Base-by-base conservation (phyloP, 1,140 invertebrate species). In the Asbolus verrucosus region DNA sequence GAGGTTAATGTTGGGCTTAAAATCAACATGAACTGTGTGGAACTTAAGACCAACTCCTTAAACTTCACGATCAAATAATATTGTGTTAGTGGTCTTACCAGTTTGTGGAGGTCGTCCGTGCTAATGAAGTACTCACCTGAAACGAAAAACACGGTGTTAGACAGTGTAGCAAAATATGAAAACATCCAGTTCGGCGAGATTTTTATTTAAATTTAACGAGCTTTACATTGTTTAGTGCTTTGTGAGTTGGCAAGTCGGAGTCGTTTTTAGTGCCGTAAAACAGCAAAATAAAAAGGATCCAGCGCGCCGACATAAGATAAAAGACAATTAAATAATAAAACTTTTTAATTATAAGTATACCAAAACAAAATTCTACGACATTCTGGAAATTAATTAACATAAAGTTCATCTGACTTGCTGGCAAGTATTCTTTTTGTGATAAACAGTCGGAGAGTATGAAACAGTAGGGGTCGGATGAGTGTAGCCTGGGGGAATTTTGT, bases 371-470 rank as follows among this genome's bases (percentile, higher is more conserved):
- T 50, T 13, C 16, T 8, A 5, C n/a, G 16, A 62, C 27, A 62
- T 62, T 16, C 60, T 36, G 2, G 4, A 62, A 62, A 62, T 62
- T 62, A 62, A 62, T 62, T 62, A 62, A 38, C 60, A 62, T 62
- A 16, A 38, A 33, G 30, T 36, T 62, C 30, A 62, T 36, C 38
- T 62, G 60, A 62, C 30, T 62, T 62, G 60, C 31, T 39, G 16
- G 60, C 60, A 38, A 39, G 36, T 62, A 38, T 62, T 2, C 18
- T 62, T 62, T 62, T 62, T 62, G 16, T 38, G 36, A 62, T 36
- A 62, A 62, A 62, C 60, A 62, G 15, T 38, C 13, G 31, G 16
- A 36, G 30, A 39, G 19, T 27, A 33, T 33, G 19, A 21, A 27
- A 27, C 24, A 27, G 24, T 4, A 31, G 8, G 54, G 36, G 60